Percentiles rank a stretch among this genome's conserved stretches.
phyloP scores from a whole-genome alignment of 2,113 vertebrate genomes.

The Oxyruncus cristatus region DNA sequence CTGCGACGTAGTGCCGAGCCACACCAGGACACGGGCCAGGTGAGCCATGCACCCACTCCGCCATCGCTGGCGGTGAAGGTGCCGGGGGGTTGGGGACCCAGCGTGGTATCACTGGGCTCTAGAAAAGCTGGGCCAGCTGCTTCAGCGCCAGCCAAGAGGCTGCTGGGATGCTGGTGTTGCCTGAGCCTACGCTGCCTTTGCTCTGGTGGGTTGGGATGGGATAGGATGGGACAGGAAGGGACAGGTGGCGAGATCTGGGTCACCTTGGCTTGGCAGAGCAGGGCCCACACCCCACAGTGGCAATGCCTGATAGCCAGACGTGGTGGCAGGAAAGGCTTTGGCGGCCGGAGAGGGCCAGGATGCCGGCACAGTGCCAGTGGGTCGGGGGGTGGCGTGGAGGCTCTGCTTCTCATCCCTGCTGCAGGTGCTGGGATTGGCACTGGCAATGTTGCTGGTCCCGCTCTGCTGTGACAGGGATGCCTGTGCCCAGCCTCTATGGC shows the following conservation, averaged over 20 bases:
- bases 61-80: background rate
- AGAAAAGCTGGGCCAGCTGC: background rate
- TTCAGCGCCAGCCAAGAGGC: background rate
- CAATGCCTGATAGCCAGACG: background rate
- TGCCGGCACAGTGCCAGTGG: background rate
- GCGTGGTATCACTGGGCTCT: accelerated
- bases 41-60: background rate
- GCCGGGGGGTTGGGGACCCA: background rate
- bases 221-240: background rate
- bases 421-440: background rate
- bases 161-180: background rate
- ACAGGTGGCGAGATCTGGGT: background rate
- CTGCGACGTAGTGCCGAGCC: background rate
- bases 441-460: accelerated
- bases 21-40: background rate
- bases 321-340: background rate
- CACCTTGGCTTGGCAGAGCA: background rate
- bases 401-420: background rate
- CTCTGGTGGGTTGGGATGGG: background rate
- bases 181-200: background rate
- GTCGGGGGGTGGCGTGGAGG: background rate
- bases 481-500: background rate
- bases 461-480: background rate
- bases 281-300: background rate
- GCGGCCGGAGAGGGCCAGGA: background rate